Percentiles rank a stretch among this genome's conserved stretches.
These are phyloP conservation scores for Euphydryas editha DNA, from an alignment of 2,888 invertebrate genomes.

Conservation along the genomic window DNA sequence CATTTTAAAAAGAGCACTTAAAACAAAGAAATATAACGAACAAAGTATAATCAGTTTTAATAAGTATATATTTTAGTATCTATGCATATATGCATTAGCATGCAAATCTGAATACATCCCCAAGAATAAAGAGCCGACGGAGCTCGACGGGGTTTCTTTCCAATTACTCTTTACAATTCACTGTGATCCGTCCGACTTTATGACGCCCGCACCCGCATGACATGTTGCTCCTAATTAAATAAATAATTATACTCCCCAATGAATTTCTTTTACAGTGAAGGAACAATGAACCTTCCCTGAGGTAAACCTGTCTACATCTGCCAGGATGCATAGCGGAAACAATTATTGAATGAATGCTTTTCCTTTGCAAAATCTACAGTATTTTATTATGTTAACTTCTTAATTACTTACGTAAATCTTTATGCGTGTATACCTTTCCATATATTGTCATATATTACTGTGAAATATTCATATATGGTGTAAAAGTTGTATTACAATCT, in stretches of 20 bases:
- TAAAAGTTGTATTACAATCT: too few species aligned
- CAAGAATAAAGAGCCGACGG: conserved; percentile 36
- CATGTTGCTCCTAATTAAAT: conserved; percentile 41
- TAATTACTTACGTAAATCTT: background rate
- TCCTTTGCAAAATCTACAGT: conserved; percentile 28
- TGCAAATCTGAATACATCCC: conserved; percentile 29
- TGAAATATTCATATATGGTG: too few species aligned
- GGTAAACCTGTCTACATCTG: conserved; percentile 39
- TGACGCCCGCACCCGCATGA: conserved; percentile 37
- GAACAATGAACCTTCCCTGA: conserved; percentile 35
- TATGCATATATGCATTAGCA: conserved; percentile 25
- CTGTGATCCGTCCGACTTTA: conserved; percentile 36
- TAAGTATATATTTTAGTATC: conserved; percentile 9
- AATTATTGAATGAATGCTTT: conserved; percentile 38
- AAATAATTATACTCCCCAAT: conserved; percentile 39
- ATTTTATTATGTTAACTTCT: conserved; percentile 15
- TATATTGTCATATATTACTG: background rate
- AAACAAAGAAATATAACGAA: background rate
- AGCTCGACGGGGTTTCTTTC: conserved; percentile 36
- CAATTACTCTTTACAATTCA: conserved; percentile 39
- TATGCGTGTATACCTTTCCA: too few species aligned
- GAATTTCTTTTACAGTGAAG: conserved; percentile 30
- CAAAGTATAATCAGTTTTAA: conserved; percentile 7
- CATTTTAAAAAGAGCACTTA: background rate
- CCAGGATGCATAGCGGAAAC: conserved; percentile 35